Evolutionary conservation across 2,113 vertebrate species (phyloP).

Genomic region (Rhinoptilus africanus): DNA sequence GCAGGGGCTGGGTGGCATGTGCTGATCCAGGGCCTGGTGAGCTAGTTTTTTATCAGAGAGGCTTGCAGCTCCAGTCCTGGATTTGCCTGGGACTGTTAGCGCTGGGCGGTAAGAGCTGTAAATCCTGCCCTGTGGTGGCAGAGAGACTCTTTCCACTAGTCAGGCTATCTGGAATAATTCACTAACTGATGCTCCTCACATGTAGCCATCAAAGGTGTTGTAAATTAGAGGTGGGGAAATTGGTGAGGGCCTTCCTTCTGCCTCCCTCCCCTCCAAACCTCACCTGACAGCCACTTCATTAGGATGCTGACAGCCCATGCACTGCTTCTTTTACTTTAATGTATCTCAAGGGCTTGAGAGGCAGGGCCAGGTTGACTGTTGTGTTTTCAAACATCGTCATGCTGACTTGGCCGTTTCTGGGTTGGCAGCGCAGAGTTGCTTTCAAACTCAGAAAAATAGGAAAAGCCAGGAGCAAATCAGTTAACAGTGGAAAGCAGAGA

Average conservation of each 20-base stretch:
- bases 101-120: background rate
- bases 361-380: background rate
- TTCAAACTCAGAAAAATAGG: background rate
- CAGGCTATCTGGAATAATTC: constrained; percentile 53
- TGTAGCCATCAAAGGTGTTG: background rate
- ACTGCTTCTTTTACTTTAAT: background rate
- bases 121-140: background rate
- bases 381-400: background rate
- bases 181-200: constrained; percentile 31
- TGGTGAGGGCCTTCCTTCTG: background rate
- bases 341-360: background rate
- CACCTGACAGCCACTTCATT: constrained; percentile 11
- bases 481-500: background rate
- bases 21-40: background rate
- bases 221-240: constrained; percentile 11
- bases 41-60: background rate
- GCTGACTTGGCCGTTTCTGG: background rate
- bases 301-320: background rate
- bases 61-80: background rate
- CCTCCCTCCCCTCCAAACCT: background rate
- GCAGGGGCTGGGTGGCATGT: background rate
- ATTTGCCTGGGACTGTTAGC: constrained; percentile 5
- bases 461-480: background rate
- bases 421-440: background rate
- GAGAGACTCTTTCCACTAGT: background rate